These are phyloP conservation scores for Cerceris rybyensis DNA, from an alignment of 2,888 invertebrate species.

Conservation along the genomic window DNA sequence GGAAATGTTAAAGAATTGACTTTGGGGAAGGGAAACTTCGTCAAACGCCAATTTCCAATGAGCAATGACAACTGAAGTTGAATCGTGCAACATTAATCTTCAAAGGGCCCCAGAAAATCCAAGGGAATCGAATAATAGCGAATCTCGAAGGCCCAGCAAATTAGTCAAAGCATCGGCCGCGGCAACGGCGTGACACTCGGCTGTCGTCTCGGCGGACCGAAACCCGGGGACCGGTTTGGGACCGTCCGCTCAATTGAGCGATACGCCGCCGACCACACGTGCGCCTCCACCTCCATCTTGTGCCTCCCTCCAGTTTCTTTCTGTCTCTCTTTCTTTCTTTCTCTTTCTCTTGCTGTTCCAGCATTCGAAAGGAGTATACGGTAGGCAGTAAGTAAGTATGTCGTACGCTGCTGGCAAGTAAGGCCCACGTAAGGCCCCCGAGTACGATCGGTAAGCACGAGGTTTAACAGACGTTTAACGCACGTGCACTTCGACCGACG, in stretches of 20 bases:
- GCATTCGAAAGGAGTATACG: slow-evolving; percentile 46
- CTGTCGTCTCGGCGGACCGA: slow-evolving; percentile 59
- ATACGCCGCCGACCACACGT: slow-evolving; percentile 76
- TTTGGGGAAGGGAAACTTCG: too few species aligned
- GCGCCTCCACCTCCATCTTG: slow-evolving; percentile 62
- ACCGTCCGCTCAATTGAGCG: slow-evolving; percentile 76
- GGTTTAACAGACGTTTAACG: slow-evolving; percentile 55
- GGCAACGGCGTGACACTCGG: slow-evolving; percentile 65
- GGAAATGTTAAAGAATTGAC: too few species aligned
- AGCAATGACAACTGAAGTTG: too few species aligned
- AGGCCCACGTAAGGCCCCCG: slow-evolving; percentile 27
- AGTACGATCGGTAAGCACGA: slow-evolving; percentile 45
- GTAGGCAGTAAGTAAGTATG: slow-evolving; percentile 68
- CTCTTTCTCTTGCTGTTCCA: neutral
- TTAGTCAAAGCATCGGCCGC: slow-evolving; percentile 66
- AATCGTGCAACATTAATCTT: neutral
- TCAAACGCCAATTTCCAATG: too few species aligned
- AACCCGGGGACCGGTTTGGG: slow-evolving; percentile 65
- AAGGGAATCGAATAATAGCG: slow-evolving; percentile 27
- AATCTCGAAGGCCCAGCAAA: slow-evolving; percentile 46
- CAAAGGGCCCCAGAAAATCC: neutral
- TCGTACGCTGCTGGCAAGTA: slow-evolving; percentile 65
- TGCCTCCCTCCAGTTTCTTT: slow-evolving; percentile 44
- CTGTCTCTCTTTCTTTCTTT: slow-evolving; percentile 38
- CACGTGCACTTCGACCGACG: slow-evolving; percentile 12